Evolutionary conservation across 2,797 vertebrate genomes (phyloP).

Genomic region (Pterois miles): DNA sequence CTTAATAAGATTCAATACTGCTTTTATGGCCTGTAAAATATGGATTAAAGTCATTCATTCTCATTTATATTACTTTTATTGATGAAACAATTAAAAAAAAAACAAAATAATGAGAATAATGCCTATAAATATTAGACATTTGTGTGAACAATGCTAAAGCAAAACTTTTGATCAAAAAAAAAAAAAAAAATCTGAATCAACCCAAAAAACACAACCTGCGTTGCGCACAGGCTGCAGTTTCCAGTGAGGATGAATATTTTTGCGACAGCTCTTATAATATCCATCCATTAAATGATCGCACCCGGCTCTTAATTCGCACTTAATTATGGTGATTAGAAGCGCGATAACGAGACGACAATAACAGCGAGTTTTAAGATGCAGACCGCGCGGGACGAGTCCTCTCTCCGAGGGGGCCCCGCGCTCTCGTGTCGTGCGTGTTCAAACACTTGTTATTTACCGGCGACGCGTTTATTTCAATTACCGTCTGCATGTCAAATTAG

Average conservation of each 20-base stretch:
- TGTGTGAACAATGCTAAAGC: neutral
- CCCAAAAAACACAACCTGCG: slow-evolving; percentile 10
- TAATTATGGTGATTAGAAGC: slow-evolving; percentile 53
- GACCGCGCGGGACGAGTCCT: slow-evolving; percentile 4
- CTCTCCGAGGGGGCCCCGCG: neutral
- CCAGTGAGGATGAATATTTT: slow-evolving; percentile 16
- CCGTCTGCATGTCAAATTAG: slow-evolving; percentile 76
- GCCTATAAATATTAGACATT: neutral
- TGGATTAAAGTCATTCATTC: neutral
- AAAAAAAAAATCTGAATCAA: slow-evolving; percentile 39
- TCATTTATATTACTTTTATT: neutral
- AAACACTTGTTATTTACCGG: slow-evolving; percentile 73
- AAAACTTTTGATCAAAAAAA: slow-evolving; percentile 37
- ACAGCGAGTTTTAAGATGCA: slow-evolving; percentile 52
- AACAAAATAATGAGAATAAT: neutral
- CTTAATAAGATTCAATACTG: neutral
- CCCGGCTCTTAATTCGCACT: slow-evolving; percentile 35
- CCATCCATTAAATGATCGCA: slow-evolving; percentile 47
- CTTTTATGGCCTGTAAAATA: neutral
- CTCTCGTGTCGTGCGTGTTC: slow-evolving; percentile 50
- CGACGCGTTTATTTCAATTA: slow-evolving; percentile 77
- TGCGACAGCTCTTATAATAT: slow-evolving; percentile 39
- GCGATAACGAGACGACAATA: slow-evolving; percentile 43
- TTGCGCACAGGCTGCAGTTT: slow-evolving; percentile 61
- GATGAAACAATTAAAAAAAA: neutral